Conservation (phyloP, 2,888 invertebrate species). For the Glyphotaelius pellucidus region DNA sequence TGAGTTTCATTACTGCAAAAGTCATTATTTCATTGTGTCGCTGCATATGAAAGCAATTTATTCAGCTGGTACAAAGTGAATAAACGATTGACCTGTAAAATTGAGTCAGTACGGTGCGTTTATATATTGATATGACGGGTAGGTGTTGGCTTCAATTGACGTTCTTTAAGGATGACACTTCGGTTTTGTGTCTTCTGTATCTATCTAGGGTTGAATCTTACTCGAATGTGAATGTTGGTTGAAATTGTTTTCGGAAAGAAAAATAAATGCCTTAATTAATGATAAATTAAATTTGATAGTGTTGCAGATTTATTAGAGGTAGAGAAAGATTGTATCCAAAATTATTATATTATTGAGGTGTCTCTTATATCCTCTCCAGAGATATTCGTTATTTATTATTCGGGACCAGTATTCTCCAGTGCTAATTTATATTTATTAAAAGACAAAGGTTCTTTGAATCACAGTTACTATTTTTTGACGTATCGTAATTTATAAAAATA, state of each 20-base stretch:
- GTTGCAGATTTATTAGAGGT: no score
- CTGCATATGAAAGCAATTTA: constrained; percentile 45
- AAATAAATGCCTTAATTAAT: not conserved
- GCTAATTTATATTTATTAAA: no score
- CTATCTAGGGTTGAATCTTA: not conserved
- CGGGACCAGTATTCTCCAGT: no score
- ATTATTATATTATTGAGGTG: no score
- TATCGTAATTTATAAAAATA: no score
- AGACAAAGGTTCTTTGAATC: no score
- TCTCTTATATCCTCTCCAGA: no score
- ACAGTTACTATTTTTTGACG: no score
- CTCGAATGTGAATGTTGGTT: not conserved
- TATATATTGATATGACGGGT: not conserved
- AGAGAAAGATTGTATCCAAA: no score
- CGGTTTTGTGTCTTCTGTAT: not conserved
- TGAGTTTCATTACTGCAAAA: constrained; percentile 11
- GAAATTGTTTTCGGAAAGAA: not conserved
- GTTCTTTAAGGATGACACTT: constrained; percentile 22
- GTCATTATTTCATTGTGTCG: constrained; percentile 28
- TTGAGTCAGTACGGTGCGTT: constrained; percentile 12
- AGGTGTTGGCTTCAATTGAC: not conserved
- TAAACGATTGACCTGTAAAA: constrained; percentile 44
- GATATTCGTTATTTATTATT: no score
- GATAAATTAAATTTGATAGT: no score
- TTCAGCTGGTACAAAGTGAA: constrained; percentile 27